Conservation (phyloP, 2,797 vertebrate species). For the Cynopterus sphinx region DNA sequence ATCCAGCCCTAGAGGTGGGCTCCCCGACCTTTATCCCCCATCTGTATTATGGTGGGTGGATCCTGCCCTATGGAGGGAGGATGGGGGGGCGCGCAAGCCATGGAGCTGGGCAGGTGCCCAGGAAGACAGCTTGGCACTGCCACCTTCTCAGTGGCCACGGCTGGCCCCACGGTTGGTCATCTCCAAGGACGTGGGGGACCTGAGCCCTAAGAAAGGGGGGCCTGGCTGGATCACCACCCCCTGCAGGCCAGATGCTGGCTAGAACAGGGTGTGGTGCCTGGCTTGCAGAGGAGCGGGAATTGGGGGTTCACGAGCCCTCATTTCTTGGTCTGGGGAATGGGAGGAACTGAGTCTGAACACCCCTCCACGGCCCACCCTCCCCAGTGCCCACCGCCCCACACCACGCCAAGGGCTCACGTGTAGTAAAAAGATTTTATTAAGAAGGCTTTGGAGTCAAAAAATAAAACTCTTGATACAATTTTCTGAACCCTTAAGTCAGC, state of each 20-base stretch:
- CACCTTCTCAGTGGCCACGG: neutral
- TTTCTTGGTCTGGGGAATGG: neutral
- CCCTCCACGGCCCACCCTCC: neutral
- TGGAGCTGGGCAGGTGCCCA: no score
- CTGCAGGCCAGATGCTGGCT: rapidly evolving
- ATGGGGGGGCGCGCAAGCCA: no score
- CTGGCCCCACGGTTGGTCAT: rapidly evolving
- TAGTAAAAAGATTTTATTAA: slow-evolving; percentile 89
- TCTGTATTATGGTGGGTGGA: no score
- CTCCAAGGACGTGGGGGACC: no score
- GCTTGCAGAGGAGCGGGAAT: neutral
- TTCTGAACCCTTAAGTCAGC: slow-evolving; percentile 96
- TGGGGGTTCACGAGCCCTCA: neutral
- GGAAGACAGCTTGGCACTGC: no score
- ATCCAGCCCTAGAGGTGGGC: neutral
- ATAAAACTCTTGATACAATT: slow-evolving; percentile 99
- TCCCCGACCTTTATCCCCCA: neutral
- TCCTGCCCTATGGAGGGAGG: no score
- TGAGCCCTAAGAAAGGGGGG: neutral
- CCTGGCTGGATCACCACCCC: neutral
- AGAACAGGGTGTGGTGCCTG: neutral
- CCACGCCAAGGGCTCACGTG: slow-evolving; percentile 50
- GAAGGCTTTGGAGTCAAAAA: slow-evolving; percentile 92
- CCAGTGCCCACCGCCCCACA: neutral
- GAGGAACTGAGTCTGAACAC: neutral